A percentile compares a stretch with the other conserved stretches of the same genome.
Conservation (phyloP, 2,113 vertebrate species). For the Ameiurus melas region DNA sequence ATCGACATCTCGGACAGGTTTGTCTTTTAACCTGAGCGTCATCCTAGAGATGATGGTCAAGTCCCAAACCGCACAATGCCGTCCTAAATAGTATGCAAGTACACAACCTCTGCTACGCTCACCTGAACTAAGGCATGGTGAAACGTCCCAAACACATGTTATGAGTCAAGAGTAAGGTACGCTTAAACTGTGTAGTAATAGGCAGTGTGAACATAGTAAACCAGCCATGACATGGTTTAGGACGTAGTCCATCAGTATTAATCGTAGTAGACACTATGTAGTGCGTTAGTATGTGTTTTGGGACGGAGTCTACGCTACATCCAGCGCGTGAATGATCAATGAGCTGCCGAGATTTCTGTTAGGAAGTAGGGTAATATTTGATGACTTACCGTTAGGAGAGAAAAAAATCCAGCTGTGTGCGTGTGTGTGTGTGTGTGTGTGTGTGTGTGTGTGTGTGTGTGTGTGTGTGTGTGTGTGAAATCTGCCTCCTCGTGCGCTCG, state of each 20-base stretch:
- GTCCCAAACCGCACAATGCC: not conserved
- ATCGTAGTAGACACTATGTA: not conserved
- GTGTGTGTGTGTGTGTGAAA: not conserved
- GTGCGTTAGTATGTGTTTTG: not conserved
- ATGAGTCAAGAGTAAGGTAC: not conserved
- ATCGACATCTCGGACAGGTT: not conserved
- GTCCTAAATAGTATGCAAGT: not conserved
- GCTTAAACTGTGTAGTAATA: not conserved
- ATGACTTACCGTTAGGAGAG: conserved; percentile 22
- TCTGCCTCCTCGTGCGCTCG: not conserved
- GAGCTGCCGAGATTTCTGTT: not conserved
- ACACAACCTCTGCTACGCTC: not conserved
- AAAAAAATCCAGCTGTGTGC: not conserved
- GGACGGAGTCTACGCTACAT: not conserved
- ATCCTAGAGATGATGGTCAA: not conserved
- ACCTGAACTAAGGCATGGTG: not conserved
- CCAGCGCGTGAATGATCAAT: not conserved
- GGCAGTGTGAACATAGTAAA: not conserved
- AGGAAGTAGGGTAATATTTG: not conserved
- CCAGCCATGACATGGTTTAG: not conserved
- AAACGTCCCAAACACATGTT: not conserved
- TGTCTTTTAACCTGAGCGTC: not conserved
- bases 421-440: not conserved
- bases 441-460: not conserved
- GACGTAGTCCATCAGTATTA: not conserved